Conservation (phyloP, 2,888 invertebrate genomes). For the Eupithecia insigniata region DNA sequence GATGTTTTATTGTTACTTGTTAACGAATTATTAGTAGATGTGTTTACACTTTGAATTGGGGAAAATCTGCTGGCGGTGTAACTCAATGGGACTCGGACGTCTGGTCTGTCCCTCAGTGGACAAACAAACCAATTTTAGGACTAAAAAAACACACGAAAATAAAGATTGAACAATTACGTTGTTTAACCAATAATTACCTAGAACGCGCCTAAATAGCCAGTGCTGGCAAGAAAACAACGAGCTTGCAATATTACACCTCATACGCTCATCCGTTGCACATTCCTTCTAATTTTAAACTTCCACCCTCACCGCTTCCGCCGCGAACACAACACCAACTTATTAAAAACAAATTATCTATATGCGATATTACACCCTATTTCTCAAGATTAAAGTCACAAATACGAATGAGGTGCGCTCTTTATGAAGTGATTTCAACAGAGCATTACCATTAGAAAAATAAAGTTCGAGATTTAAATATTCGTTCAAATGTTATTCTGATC, state of each 20-base stretch:
- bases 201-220: slow-evolving; percentile 33
- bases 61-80: neutral
- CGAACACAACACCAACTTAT: slow-evolving; percentile 58
- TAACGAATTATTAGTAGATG: slow-evolving; percentile 11
- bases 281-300: slow-evolving; percentile 62
- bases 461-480: slow-evolving; percentile 65
- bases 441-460: slow-evolving; percentile 63
- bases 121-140: neutral
- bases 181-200: slow-evolving; percentile 13
- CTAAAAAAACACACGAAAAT: neutral
- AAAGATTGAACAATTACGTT: slow-evolving; percentile 2
- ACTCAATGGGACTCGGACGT: neutral
- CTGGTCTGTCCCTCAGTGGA: neutral
- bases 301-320: slow-evolving; percentile 59
- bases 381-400: slow-evolving; percentile 27
- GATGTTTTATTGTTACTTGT: slow-evolving; percentile 23
- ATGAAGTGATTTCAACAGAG: slow-evolving; percentile 61
- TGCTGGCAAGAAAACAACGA: slow-evolving; percentile 42
- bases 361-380: slow-evolving; percentile 38
- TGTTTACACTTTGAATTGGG: slow-evolving; percentile 8
- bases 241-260: slow-evolving; percentile 67
- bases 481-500: slow-evolving; percentile 51
- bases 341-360: slow-evolving; percentile 48
- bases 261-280: slow-evolving; percentile 62
- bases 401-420: slow-evolving; percentile 39